A percentile compares a stretch with the other conserved stretches of the same genome.
phyloP scores from a whole-genome alignment of 2,888 invertebrate species.

The Pharmacophagus antenor region DNA sequence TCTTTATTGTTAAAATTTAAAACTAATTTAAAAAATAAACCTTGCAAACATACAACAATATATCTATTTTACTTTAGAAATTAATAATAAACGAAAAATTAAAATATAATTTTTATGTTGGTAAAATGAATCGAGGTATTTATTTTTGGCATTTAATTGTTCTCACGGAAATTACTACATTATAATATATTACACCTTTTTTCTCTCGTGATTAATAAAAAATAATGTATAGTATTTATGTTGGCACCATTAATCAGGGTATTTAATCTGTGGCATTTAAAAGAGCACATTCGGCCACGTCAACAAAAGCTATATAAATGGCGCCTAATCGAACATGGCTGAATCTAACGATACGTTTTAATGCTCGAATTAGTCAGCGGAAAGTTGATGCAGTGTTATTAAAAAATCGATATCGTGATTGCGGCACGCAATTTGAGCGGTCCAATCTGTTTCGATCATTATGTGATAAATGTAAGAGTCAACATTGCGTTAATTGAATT shows the following conservation, averaged over 20 bases:
- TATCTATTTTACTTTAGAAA: too few species aligned
- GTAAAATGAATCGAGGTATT: neutral
- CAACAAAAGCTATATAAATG: slow-evolving; percentile 17
- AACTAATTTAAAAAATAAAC: neutral
- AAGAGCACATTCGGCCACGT: slow-evolving; percentile 9
- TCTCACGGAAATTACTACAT: too few species aligned
- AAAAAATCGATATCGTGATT: slow-evolving; percentile 46
- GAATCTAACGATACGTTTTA: slow-evolving; percentile 18
- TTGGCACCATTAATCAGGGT: neutral
- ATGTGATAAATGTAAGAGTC: slow-evolving; percentile 13
- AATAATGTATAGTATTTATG: neutral
- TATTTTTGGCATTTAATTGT: slow-evolving; percentile 6
- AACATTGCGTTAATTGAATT: slow-evolving; percentile 32
- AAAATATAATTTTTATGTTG: neutral
- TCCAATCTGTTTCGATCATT: slow-evolving; percentile 26
- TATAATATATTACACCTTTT: too few species aligned
- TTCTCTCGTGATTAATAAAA: too few species aligned
- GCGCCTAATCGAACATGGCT: slow-evolving; percentile 16
- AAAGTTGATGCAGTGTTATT: slow-evolving; percentile 33
- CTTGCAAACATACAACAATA: too few species aligned
- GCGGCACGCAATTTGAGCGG: slow-evolving; percentile 44
- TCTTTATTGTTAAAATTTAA: too few species aligned
- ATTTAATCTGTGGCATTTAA: slow-evolving; percentile 7
- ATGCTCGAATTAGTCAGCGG: slow-evolving; percentile 29
- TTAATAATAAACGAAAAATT: too few species aligned